Evolutionary conservation across 2,888 invertebrate species (phyloP).

Genomic region (Galerucella pusilla): DNA sequence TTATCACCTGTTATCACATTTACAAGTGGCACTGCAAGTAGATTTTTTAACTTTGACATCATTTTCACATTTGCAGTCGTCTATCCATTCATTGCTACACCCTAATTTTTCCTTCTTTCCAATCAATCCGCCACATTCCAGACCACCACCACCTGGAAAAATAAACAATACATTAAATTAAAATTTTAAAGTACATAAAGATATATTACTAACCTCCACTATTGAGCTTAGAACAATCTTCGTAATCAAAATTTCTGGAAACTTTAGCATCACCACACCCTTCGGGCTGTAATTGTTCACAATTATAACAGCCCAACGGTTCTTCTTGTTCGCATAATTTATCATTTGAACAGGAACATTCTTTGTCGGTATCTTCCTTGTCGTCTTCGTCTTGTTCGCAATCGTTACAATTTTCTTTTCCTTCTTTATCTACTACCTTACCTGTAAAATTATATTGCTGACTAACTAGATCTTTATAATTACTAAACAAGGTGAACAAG

Average conservation of each 20-base stretch:
- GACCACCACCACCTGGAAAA: conserved; percentile 24
- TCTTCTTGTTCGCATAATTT: conserved; percentile 32
- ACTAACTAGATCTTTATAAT: too few species aligned
- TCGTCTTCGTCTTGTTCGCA: conserved; percentile 57
- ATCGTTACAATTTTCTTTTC: conserved; percentile 63
- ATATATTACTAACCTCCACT: conserved; percentile 20
- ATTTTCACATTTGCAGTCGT: conserved; percentile 60
- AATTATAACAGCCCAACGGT: conserved; percentile 45
- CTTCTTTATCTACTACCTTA: conserved; percentile 63
- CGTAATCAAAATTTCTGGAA: conserved; percentile 30
- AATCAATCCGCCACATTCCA: conserved; percentile 21
- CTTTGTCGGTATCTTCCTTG: conserved; percentile 50
- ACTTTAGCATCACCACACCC: conserved; percentile 19
- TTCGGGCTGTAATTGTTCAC: conserved; percentile 45
- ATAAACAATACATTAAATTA: too few species aligned
- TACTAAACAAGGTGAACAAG: too few species aligned
- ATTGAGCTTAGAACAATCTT: conserved; percentile 36
- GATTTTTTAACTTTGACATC: conserved; percentile 52
- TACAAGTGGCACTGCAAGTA: conserved; percentile 50
- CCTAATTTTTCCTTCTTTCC: conserved; percentile 54
- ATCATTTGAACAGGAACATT: conserved; percentile 46
- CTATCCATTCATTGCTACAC: conserved; percentile 56
- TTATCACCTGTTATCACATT: conserved; percentile 58
- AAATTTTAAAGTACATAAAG: neutral
- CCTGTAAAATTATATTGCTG: conserved; percentile 7